Evolutionary conservation across 1,140 invertebrate genomes (phyloP).

Genomic region (Bombus waltoni): DNA sequence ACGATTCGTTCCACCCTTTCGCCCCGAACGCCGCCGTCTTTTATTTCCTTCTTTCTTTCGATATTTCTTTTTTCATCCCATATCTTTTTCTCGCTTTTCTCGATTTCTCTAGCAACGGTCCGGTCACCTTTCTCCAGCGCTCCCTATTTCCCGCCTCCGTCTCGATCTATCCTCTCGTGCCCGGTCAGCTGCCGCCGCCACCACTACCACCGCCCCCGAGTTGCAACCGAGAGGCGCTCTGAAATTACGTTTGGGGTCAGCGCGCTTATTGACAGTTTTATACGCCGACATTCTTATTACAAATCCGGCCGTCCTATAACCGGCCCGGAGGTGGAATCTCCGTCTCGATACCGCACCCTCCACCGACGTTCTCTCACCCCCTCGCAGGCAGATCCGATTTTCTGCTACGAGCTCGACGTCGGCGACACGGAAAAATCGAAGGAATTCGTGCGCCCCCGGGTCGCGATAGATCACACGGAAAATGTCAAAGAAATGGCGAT

Average conservation of each 20-base stretch:
- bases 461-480: background rate
- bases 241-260: slow-evolving; percentile 74
- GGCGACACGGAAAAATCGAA: slow-evolving; percentile 36
- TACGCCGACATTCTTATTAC: slow-evolving; percentile 72
- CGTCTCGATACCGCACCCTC: slow-evolving; percentile 3
- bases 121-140: background rate
- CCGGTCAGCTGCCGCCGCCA: slow-evolving; percentile 20
- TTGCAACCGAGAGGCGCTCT: slow-evolving; percentile 58
- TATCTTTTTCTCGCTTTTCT: background rate
- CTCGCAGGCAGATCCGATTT: slow-evolving; percentile 31
- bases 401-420: background rate
- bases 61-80: background rate
- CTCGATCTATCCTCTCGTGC: slow-evolving; percentile 8
- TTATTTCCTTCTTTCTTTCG: slow-evolving; percentile 12
- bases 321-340: slow-evolving; percentile 26
- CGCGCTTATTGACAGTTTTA: slow-evolving; percentile 76
- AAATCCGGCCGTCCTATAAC: slow-evolving; percentile 66
- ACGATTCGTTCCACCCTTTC: slow-evolving; percentile 53
- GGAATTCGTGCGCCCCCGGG: background rate
- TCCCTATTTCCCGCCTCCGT: slow-evolving; percentile 19
- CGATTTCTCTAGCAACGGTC: slow-evolving; percentile 17
- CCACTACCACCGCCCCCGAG: slow-evolving; percentile 1
- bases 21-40: slow-evolving; percentile 23
- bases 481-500: background rate
- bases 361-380: background rate